Evolutionary conservation across 2,113 vertebrate genomes (phyloP).

Genomic region (Heteronetta atricapilla): DNA sequence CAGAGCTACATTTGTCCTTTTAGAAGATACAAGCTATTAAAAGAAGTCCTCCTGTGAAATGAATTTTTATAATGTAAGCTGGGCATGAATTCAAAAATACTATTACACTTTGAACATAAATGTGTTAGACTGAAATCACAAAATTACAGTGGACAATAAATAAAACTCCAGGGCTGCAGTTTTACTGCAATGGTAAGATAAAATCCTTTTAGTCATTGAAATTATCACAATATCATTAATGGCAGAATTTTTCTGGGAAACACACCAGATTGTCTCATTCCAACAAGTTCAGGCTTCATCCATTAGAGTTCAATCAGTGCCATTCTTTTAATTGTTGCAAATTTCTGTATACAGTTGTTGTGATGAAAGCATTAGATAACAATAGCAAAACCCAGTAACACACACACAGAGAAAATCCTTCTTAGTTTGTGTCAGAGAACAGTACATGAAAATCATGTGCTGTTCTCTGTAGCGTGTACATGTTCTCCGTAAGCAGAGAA

Average conservation of each 20-base stretch:
- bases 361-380: not conserved
- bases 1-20: not conserved
- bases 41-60: not conserved
- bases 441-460: not conserved
- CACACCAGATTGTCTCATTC: not conserved
- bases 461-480: too few relatives aligned
- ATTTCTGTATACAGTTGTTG: not conserved
- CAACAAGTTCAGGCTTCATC: not conserved
- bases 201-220: not conserved
- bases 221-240: conserved; percentile 16
- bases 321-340: not conserved
- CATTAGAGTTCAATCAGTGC: not conserved
- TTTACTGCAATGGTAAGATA: not conserved
- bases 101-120: conserved; percentile 21
- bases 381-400: not conserved
- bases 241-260: conserved; percentile 7
- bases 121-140: conserved; percentile 42
- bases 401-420: not conserved
- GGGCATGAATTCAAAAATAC: conserved; percentile 35
- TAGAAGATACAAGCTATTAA: not conserved
- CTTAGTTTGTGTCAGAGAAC: not conserved
- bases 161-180: not conserved
- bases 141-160: conserved; percentile 46
- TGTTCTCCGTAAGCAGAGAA: not conserved
- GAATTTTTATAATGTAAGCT: conserved; percentile 8